Percentiles rank a stretch among this genome's conserved stretches.
Evolutionary conservation across 2,888 invertebrate species (phyloP).

Genomic region (Drosophila heteroneura): DNA sequence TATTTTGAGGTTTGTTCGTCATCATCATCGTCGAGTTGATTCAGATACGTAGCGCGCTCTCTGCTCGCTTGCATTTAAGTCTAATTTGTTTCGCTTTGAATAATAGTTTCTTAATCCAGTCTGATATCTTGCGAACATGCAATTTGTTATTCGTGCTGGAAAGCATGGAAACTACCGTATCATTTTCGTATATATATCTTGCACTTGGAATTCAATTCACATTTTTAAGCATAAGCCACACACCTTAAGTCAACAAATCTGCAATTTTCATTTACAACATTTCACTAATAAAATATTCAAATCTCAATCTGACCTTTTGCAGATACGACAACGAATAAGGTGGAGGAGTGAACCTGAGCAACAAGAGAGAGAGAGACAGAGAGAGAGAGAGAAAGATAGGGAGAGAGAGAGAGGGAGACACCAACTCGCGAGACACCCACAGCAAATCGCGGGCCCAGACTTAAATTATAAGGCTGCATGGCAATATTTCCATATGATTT

Average conservation of each 20-base stretch:
- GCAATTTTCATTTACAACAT: conserved; percentile 7
- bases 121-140: conserved; percentile 17
- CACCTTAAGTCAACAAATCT: conserved; percentile 18
- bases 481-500: conserved; percentile 76
- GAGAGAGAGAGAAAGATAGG: background rate
- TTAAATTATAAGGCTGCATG: conserved; percentile 42
- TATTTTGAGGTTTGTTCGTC: conserved; percentile 40
- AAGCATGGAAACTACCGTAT: background rate
- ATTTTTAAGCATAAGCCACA: conserved; percentile 9
- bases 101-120: conserved; percentile 8
- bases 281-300: conserved; percentile 33
- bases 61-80: conserved; percentile 18
- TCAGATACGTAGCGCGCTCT: conserved; percentile 17
- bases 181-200: background rate
- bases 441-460: conserved; percentile 18
- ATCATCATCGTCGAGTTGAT: conserved; percentile 28
- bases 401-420: background rate
- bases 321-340: conserved; percentile 62
- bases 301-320: conserved; percentile 78
- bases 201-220: background rate
- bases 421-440: conserved; percentile 48
- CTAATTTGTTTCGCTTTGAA: conserved; percentile 1
- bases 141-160: background rate
- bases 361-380: background rate
- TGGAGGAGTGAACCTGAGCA: conserved; percentile 19